Percentiles rank a stretch among this genome's conserved stretches.
Evolutionary conservation across 2,888 invertebrate genomes (phyloP).

Genomic region (Branchipolynoe longqiensis): DNA sequence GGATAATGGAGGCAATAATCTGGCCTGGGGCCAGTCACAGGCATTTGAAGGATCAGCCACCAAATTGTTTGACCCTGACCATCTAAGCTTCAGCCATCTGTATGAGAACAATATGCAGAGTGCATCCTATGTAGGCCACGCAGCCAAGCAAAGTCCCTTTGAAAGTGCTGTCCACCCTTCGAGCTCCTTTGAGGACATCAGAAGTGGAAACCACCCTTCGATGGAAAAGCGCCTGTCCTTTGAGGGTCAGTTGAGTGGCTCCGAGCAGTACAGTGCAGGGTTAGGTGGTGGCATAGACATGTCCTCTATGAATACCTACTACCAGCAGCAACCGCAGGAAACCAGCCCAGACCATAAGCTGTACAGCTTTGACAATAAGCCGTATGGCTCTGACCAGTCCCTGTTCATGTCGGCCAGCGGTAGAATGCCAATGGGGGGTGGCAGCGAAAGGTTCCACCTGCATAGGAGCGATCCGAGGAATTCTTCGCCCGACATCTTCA

Average conservation of each 20-base stretch:
- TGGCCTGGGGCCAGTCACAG: not conserved
- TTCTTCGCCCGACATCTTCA: conserved; percentile 19
- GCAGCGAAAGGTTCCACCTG: not conserved
- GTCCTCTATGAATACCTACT: not conserved
- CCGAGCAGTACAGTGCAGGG: too few species aligned
- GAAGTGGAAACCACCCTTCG: not conserved
- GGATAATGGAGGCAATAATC: not conserved
- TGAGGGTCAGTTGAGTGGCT: not conserved
- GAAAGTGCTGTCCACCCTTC: conserved; percentile 25
- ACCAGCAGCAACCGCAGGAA: conserved; percentile 5
- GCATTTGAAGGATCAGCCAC: not conserved
- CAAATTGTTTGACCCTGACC: not conserved
- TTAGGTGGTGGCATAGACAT: not conserved
- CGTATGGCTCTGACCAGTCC: conserved; percentile 28
- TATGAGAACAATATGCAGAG: too few species aligned
- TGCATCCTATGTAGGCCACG: too few species aligned
- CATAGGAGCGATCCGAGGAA: not conserved
- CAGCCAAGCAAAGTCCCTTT: conserved; percentile 2
- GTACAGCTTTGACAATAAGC: not conserved
- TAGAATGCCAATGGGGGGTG: not conserved
- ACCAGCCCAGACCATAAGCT: not conserved
- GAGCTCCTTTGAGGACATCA: conserved; percentile 26
- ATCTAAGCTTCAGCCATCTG: too few species aligned
- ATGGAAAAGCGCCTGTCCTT: not conserved
- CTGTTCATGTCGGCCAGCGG: not conserved